Conservation (phyloP, 2,888 invertebrate genomes). For the Sacculina carcini region DNA sequence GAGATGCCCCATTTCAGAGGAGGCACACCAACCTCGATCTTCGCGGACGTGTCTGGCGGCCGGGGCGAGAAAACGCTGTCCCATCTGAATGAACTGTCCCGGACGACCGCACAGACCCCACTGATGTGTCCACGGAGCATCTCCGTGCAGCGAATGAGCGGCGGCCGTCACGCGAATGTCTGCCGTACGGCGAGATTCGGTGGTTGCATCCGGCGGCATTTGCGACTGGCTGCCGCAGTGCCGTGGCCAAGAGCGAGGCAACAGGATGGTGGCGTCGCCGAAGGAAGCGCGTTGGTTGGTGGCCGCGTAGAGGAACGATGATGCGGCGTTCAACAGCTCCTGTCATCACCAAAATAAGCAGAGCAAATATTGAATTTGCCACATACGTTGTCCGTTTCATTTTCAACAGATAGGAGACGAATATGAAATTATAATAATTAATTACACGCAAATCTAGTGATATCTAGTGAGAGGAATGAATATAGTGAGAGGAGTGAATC, state of each 20-base stretch:
- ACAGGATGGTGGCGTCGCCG: constrained; percentile 29
- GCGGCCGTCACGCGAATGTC: constrained; percentile 27
- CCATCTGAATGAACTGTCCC: constrained; percentile 31
- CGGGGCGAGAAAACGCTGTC: constrained; percentile 15
- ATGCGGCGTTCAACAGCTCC: constrained; percentile 28
- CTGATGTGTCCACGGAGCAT: constrained; percentile 32
- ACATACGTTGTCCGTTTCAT: too few relatives aligned
- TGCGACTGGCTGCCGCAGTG: constrained; percentile 23
- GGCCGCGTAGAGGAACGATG: constrained; percentile 29
- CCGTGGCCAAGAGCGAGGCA: constrained; percentile 29
- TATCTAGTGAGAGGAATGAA: too few relatives aligned
- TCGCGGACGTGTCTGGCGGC: constrained; percentile 3
- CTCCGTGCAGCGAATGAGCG: constrained; percentile 25
- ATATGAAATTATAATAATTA: too few relatives aligned
- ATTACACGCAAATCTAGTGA: too few relatives aligned
- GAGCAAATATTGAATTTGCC: too few relatives aligned
- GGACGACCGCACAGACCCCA: constrained; percentile 30
- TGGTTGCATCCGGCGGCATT: constrained; percentile 19
- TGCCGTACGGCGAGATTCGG: constrained; percentile 3
- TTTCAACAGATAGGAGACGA: too few relatives aligned
- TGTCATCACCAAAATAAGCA: too few relatives aligned
- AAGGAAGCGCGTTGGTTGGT: constrained; percentile 30
- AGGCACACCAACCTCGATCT: not conserved
- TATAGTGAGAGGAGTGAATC: too few relatives aligned
- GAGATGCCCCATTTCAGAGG: too few relatives aligned